Percentiles rank a stretch among this genome's conserved stretches.
Evolutionary conservation across 2,797 vertebrate species (phyloP).

Genomic region (Enteromius fasciolatus): DNA sequence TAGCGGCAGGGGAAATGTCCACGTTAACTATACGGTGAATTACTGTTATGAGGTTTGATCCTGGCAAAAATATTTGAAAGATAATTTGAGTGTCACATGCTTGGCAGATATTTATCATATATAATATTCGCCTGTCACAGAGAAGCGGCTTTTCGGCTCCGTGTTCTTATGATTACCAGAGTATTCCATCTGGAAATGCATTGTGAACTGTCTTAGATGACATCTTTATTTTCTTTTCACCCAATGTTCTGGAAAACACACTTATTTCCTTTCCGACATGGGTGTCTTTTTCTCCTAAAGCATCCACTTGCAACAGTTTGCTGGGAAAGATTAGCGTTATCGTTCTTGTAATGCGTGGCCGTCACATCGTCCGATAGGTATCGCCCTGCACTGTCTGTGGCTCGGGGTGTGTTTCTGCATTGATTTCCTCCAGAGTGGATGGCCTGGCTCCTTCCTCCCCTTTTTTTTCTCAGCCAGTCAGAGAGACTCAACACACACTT

Average conservation of each 20-base stretch:
- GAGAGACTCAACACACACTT: constrained; percentile 45
- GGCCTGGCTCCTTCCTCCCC: not conserved
- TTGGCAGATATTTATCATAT: constrained; percentile 29
- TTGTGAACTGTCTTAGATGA: constrained; percentile 45
- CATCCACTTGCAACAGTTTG: constrained; percentile 20
- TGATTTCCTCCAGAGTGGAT: constrained; percentile 42
- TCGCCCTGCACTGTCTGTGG: constrained; percentile 24
- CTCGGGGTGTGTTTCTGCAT: constrained; percentile 28
- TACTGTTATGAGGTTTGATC: not conserved
- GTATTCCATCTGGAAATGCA: constrained; percentile 42
- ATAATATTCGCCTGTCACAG: constrained; percentile 41
- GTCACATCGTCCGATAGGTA: constrained; percentile 30
- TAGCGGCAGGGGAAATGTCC: no score
- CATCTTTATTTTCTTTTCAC: constrained; percentile 47
- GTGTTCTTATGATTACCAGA: not conserved
- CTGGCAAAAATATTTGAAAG: constrained; percentile 24
- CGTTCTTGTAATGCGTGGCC: constrained; percentile 35
- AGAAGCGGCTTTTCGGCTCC: constrained; percentile 25
- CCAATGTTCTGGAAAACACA: constrained; percentile 39
- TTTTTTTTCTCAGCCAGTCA: constrained; percentile 22
- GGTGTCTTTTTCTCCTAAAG: constrained; percentile 39
- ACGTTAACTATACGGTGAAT: not conserved
- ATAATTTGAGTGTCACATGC: constrained; percentile 29
- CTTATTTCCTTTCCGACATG: constrained; percentile 29
- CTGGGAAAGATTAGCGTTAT: constrained; percentile 42